Conservation (phyloP, 2,797 vertebrate genomes). For the Etheostoma perlongum region DNA sequence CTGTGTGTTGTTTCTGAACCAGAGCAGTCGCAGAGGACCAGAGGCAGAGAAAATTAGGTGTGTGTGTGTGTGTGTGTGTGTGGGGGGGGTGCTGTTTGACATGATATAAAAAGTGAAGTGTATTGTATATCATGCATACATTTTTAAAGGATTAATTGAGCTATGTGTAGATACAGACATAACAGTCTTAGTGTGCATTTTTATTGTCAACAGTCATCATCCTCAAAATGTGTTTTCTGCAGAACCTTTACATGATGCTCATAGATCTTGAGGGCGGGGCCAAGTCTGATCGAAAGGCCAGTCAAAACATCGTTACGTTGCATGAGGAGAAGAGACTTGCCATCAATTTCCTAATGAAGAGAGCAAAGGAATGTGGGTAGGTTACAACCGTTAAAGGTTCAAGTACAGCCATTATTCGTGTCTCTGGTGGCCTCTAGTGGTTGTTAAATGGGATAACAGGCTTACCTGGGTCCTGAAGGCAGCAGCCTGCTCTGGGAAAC, state of each 20-base stretch:
- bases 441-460: constrained; percentile 5
- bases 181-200: constrained; percentile 33
- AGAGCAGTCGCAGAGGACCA: constrained; percentile 13
- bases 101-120: constrained; percentile 40
- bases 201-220: constrained; percentile 84
- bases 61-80: constrained; percentile 30
- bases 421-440: constrained; percentile 59
- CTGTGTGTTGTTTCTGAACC: constrained; percentile 20
- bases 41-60: constrained; percentile 2
- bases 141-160: constrained; percentile 45
- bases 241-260: constrained; percentile 91
- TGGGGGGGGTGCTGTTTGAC: constrained; percentile 2
- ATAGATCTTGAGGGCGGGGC: constrained; percentile 92
- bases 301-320: constrained; percentile 90
- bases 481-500: constrained; percentile 90
- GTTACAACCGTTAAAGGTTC: constrained; percentile 14
- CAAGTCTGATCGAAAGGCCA: constrained; percentile 90
- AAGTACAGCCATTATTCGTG: neutral
- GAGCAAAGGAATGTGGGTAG: constrained; percentile 45
- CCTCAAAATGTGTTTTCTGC: constrained; percentile 90
- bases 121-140: constrained; percentile 61
- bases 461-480: constrained; percentile 91
- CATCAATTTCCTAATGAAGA: constrained; percentile 87
- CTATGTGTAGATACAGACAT: constrained; percentile 55
- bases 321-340: constrained; percentile 91